Base-by-base conservation (phyloP, 2,888 invertebrate species). In the Drosophila pseudotalamancana region DNA sequence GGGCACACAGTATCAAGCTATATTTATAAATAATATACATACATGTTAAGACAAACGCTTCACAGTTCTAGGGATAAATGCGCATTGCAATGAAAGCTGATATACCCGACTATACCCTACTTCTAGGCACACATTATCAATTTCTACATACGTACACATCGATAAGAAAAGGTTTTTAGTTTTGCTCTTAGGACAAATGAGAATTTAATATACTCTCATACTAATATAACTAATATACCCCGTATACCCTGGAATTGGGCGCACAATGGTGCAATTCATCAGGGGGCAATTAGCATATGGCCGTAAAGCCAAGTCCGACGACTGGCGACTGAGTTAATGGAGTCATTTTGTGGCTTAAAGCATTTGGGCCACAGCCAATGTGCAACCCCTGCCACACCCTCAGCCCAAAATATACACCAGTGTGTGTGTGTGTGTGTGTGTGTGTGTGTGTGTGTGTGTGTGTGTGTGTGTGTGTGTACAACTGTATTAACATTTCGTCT, bases 241-340 rank as follows among this genome's bases (percentile, higher is more conserved):
- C 3, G 0, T 9, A 0, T 14, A 11, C 35, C 6, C 45, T 53
- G n/a, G n/a, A 14, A 18, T 25, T 16, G 1, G 6, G n/a, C 18
- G 3, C 23, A 19, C 43, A 32, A 37, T 35, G 59, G 55, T 59
- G 74, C 69, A 84, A 77, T 80, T 80, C 77, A 80, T 84, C 77
- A 77, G 56, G 39, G 27, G 64, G 55, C 65, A 84, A 77, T 84
- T 62, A 81, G 70, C 74, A 80, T 73, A 54, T 29, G 42, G 69
- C 51, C 73, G 59, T 68, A 63, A 67, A 49, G 46, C 32, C 23
- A 56, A 66, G 49, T 25, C 39, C 53, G 57, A 35, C 46, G 51
- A 53, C 62, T 49, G 57, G 32, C 46, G 51, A 53, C 62, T 53
- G 75, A 55, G 54, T 75, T 78, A 84, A 77, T 78, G 71, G 65